Percentiles rank a stretch among this genome's conserved stretches.
Evolutionary conservation across 2,113 vertebrate genomes (phyloP).

Genomic region (Chamaea fasciata): DNA sequence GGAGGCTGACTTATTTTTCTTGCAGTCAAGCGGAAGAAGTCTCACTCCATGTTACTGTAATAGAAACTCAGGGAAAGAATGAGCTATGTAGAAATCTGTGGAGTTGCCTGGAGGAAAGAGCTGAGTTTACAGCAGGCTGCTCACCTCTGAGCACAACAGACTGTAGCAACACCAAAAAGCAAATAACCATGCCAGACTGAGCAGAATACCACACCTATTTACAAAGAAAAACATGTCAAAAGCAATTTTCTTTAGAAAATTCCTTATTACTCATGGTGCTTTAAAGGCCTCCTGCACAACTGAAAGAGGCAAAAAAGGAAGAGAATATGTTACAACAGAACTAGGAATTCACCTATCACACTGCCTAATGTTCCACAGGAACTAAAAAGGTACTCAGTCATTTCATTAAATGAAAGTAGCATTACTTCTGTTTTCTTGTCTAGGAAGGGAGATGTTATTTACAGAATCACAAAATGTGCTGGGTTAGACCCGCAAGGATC

Average conservation of each 20-base stretch:
- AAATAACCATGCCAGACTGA: not conserved
- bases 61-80: not conserved
- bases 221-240: not conserved
- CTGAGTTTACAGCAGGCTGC: conserved; percentile 3
- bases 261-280: not conserved
- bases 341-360: not conserved
- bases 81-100: not conserved
- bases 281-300: not conserved
- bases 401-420: not conserved
- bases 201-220: not conserved
- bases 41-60: not conserved
- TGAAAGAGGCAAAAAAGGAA: not conserved
- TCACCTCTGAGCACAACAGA: not conserved
- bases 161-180: not conserved
- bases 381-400: not conserved
- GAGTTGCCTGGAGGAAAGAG: conserved; percentile 3
- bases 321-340: not conserved
- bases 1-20: not conserved
- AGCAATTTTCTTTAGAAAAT: not conserved
- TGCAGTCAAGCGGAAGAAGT: not conserved
- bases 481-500: not conserved
- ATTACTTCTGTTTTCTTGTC: not conserved
- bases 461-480: not conserved
- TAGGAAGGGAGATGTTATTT: not conserved
- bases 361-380: not conserved